Evolutionary conservation across 2,888 invertebrate species (phyloP), one percentile per base, ranked within the genome.

Genomic region (Chouioia cunea): DNA sequence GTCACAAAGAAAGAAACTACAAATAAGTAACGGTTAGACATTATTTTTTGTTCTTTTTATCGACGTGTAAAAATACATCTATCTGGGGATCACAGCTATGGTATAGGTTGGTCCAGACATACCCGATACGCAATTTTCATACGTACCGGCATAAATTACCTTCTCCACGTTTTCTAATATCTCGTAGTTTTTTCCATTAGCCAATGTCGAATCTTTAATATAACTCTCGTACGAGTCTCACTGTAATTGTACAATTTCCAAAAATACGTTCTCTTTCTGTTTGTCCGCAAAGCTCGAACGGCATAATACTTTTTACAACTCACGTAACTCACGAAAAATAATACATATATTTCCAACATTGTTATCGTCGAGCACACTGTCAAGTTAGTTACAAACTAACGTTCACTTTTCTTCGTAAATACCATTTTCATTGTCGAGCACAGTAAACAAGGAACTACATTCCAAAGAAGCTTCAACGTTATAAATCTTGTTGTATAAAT

Each of bases 1-100:
- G 65, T 46, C 57, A 72, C 74, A 70, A 71, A 77, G 74, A 74
- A 72, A 74, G 71, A n/a, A 27, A 73, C 43, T 76, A 73, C 76
- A 77, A 74, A 74, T 75, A 76, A 75, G 48, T 73, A 58, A 43
- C 23, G 20, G 16, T 66, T 71, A 70, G 43, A n/a, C 59, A 64
- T 48, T 8, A 52, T 8, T 23, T 48, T 58, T 10, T 27, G 0
- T 48, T 48, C 22, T 52, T 50, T 54, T 62, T 18, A 50, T 64
- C 52, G 20, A 48, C 10, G 20, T 56, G 20, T 59, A 65, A 53
- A 69, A 65, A 69, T 69, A 68, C 60, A 69, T 72, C 52, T 72
- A 65, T 72, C 23, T 44, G 52, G 60, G 48, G 60, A 72, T 72
- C 72, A 72, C 68, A 72, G 72, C 72, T 69, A 72, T 65, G 65